These are phyloP conservation scores for Pseudococcus longispinus DNA, from an alignment of 2,888 invertebrate genomes.

Conservation along the genomic window DNA sequence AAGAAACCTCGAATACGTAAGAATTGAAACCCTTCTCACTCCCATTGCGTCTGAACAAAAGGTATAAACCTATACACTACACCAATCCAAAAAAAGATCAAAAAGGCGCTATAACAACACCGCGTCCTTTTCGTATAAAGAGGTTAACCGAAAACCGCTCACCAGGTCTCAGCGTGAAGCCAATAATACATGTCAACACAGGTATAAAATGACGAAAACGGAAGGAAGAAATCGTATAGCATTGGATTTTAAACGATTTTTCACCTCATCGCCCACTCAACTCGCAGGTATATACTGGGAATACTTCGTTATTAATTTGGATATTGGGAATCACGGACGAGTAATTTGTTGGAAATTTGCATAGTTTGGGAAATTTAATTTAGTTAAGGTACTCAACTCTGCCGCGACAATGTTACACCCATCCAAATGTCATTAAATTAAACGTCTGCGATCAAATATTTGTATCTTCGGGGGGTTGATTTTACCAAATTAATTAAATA, in stretches of 20 bases:
- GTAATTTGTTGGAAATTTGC: neutral
- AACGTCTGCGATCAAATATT: neutral
- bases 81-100: neutral
- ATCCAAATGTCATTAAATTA: slow-evolving; percentile 5
- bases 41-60: neutral
- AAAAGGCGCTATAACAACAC: slow-evolving; percentile 15
- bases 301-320: neutral
- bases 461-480: neutral
- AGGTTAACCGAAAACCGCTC: neutral
- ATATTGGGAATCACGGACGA: neutral
- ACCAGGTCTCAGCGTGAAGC: neutral
- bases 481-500: slow-evolving; percentile 1
- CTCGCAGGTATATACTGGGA: neutral
- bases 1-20: neutral
- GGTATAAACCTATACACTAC: neutral
- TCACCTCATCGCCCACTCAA: neutral
- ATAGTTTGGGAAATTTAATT: slow-evolving; percentile 20
- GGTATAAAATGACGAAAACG: slow-evolving; percentile 29
- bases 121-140: neutral
- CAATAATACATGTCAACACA: slow-evolving; percentile 39
- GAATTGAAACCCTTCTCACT: neutral
- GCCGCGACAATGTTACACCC: neutral
- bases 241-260: slow-evolving; percentile 1
- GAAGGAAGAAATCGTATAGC: slow-evolving; percentile 19
- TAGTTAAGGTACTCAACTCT: neutral